Conservation (phyloP, 2,113 vertebrate genomes). For the Embiotoca jacksoni region DNA sequence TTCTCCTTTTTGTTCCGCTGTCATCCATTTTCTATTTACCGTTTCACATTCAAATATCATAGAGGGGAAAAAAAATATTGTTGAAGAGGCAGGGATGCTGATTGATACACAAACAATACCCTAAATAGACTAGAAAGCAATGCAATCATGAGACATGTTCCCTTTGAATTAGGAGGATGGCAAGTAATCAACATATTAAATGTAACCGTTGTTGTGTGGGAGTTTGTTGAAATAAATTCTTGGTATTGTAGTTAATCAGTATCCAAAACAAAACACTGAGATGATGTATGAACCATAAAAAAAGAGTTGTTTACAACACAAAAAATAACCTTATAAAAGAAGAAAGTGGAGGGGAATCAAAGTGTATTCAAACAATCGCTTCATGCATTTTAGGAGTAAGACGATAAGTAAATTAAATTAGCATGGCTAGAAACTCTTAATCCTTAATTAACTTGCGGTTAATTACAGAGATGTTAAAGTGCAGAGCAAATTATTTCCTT, state of each 20-base stretch:
- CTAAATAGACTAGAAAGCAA: slow-evolving; percentile 5
- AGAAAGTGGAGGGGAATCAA: no score
- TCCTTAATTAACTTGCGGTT: slow-evolving; percentile 26
- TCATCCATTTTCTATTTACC: not conserved
- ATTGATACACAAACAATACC: not conserved
- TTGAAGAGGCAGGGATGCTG: not conserved
- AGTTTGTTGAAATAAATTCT: not conserved
- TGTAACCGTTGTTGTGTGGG: not conserved
- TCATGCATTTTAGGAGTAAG: not conserved
- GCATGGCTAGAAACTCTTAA: not conserved
- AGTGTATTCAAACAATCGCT: not conserved
- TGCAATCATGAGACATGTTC: not conserved
- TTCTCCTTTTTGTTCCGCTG: not conserved
- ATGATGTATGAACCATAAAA: no score
- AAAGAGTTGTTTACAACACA: no score
- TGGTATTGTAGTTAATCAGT: not conserved
- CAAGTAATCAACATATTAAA: not conserved
- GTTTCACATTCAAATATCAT: not conserved
- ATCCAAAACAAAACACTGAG: no score
- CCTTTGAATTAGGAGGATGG: not conserved
- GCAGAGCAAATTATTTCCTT: slow-evolving; percentile 5
- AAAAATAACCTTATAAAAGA: no score
- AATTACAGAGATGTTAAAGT: slow-evolving; percentile 36
- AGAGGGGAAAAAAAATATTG: not conserved
- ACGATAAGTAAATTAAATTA: slow-evolving; percentile 24